Evolutionary conservation across 1,140 invertebrate species (phyloP), one percentile per base, ranked within the genome.

Genomic region (Hydropsyche tenuis): DNA sequence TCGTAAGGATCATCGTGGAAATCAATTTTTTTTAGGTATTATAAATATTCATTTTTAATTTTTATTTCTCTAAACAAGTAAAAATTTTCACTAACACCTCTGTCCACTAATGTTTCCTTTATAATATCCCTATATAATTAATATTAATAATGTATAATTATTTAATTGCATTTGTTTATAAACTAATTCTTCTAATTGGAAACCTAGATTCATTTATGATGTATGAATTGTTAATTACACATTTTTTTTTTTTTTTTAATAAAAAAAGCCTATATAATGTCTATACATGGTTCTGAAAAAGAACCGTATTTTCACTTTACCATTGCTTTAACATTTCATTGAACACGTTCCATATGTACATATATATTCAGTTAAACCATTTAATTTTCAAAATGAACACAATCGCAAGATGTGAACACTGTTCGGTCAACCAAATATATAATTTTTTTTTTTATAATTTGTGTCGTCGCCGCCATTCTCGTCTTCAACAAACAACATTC

Each of bases 21-120:
- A 77, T 75, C 73, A 74, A 16, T 77, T 66, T 73, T 73, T 71
- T 74, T 77, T 42, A 1, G 45, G 2, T 45, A 14, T 43, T 46
- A 22, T 43, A 65, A 65, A 65, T 46, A 65, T 65, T 65, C n/a
- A 30, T 18, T 64, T 43, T 37, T 23, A 43, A 7, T n/a, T 23
- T 30, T 46, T 48, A 20, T 70, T 70, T 77, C 60, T 71, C 76
- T 75, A 75, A 73, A 75, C 71, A 77, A 77, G 66, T 73, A 75
- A 77, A 77, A 77, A 73, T 71, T 71, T 60, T 60, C 75, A 18
- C 76, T 77, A 77, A 77, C 73, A 77, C 66, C 68, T 75, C 68
- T 77, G 73, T 75, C 76, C 64, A 75, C 76, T 77, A 70, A 70
- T 70, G 68, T 70, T 70, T 70, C 68, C 68, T 7, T 70, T 70